Evolutionary conservation across 1,140 invertebrate genomes (phyloP), one percentile per base, ranked within the genome.

Genomic region (Drosophila arawakana): DNA sequence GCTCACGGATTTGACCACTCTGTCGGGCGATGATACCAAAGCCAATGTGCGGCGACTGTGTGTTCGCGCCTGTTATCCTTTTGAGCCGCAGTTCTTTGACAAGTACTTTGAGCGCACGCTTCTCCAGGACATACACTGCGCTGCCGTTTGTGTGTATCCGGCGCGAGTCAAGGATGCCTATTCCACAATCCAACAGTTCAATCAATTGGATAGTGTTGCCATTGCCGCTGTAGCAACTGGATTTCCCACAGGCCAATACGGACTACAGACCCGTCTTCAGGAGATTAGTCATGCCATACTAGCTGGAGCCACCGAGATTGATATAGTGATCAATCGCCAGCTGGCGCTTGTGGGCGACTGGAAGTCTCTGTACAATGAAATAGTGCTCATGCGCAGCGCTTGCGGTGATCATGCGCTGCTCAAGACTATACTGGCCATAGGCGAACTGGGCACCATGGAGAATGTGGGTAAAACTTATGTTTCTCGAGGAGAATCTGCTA

Each of bases 91-190:
- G 55, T 67, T 82, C n/a, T 67, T 91, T 11, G 79, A 90, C 34
- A 73, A 75, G 88, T 73, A 71, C 67, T 85, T 91, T 8, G 81
- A 80, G 30, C 94, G 72, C 71, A 78, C 71, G 1, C 73, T 92
- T 0, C 60, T 77, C 7, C 39, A 76, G 15, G 63, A 86, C 18
- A 72, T 94, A 15, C 92, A 93, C 62, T 96, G 96, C 47, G 98
- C 96, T 63, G 97, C 98, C 39, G 97, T 99, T 65, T 99, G 98
- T 94, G 97, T 99, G 2, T 99, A 99, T 93, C 98, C 98, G 10
- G 95, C 95, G 41, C 94, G 96, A 92, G 96, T 99, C 0, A 79
- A 93, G 34, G 95, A 97, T 93, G 97, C 95, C 66, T 93, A 94
- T 58, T 84, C 93, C 58, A 92, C 94, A 11, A 92, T 98, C 1